Base-by-base conservation (phyloP, 2,888 invertebrate species). In the Lapara coniferarum region DNA sequence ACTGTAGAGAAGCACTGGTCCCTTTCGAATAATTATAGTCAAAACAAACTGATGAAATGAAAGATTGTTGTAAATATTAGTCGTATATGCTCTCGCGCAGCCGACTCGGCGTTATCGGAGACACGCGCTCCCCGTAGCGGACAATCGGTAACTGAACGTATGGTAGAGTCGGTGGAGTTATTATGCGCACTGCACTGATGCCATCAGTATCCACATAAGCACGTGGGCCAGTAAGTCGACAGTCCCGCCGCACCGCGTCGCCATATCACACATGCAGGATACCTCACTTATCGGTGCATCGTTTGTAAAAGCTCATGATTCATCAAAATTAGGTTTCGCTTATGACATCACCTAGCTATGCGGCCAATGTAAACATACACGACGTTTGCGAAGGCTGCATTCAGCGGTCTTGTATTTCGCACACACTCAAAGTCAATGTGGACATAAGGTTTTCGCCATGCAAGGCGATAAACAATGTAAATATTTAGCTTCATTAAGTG, bases 161-260 rank as follows among this genome's bases (percentile, higher is more conserved):
- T 79, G 77, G 81, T 81, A 77, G 71, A 75, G 84, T 74, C 89
- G 89, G 85, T 88, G 88, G 91, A 91, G 92, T 93, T 93, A 92
- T 92, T 90, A 92, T 92, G 92, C 92, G 91, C 90, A 91, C 90
- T 82, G 87, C 90, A 91, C 90, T 82, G 88, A 84, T 85, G 85
- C 87, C 90, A 86, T 89, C 90, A 88, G 91, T 89, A 91, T 87
- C 86, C 89, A 85, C 83, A 85, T 85, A 78, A 87, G 87, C 92
- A 93, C 93, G 92, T 93, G 93, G 91, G 89, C 87, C 81, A 76
- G 83, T 82, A 80, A 82, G 82, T 77, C 78, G 75, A 78, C 76
- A 71, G 75, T 69, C 30, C 71, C 80, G 78, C 76, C 77, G 71
- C 76, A 76, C 73, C 77, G 46, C 10, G 46, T 4, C 8, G 80